Percentiles rank a stretch among this genome's conserved stretches.
phyloP scores from a whole-genome alignment of 2,888 invertebrate species.

The Ferrisia virgata region DNA sequence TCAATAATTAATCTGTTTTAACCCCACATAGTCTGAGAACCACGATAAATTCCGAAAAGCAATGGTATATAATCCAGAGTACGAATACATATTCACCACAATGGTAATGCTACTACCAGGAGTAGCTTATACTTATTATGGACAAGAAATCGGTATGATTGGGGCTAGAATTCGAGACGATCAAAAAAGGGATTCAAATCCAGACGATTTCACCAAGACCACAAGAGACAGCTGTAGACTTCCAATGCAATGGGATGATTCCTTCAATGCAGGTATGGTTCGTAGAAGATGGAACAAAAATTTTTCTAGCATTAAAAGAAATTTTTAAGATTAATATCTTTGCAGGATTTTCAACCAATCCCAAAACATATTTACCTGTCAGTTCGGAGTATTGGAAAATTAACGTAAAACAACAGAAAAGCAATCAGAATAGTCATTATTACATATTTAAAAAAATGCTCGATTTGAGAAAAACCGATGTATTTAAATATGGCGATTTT shows the following conservation, averaged over 20 bases:
- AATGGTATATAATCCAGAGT: conserved; percentile 52
- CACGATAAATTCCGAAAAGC: conserved; percentile 51
- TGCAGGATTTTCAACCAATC: conserved; percentile 28
- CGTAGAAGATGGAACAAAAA: no score
- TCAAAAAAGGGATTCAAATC: conserved; percentile 1
- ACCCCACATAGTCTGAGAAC: conserved; percentile 50
- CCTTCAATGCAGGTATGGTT: conserved; percentile 23
- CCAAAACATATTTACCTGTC: conserved; percentile 34
- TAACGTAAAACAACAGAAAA: conserved; percentile 37
- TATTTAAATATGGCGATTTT: neutral
- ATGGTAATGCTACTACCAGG: conserved; percentile 57
- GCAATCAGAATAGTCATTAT: conserved; percentile 21
- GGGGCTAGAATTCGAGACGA: neutral
- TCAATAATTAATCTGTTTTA: neutral
- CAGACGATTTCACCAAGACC: conserved; percentile 53
- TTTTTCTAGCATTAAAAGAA: no score
- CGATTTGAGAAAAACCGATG: conserved; percentile 2
- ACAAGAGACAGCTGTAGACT: conserved; percentile 55
- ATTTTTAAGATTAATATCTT: neutral
- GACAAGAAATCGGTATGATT: conserved; percentile 59
- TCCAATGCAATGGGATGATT: conserved; percentile 42
- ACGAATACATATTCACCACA: conserved; percentile 55
- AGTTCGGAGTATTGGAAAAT: conserved; percentile 44
- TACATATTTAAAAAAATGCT: conserved; percentile 42
- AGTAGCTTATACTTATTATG: conserved; percentile 57